Percentiles rank a stretch among this genome's conserved stretches.
phyloP scores from a whole-genome alignment of 2,797 vertebrate genomes.

The Carapus acus region DNA sequence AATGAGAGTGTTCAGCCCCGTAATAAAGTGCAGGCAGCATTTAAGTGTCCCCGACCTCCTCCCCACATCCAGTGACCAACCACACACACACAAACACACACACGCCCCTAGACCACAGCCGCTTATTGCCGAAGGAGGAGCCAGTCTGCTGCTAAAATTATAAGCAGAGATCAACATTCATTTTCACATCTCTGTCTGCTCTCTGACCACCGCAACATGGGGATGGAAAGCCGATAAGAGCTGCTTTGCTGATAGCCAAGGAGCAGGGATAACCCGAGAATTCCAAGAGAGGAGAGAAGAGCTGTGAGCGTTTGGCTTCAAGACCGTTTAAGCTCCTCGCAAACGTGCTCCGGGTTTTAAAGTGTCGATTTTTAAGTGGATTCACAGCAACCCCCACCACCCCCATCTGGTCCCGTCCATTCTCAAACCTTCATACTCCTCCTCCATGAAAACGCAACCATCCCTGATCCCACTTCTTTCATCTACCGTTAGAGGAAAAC shows the following conservation, averaged over 20 bases:
- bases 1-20: conserved; percentile 22
- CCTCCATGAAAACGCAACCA: conserved; percentile 38
- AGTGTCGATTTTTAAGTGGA: conserved; percentile 36
- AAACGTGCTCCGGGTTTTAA: conserved; percentile 66
- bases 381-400: too few relatives aligned
- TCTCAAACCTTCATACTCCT: conserved; percentile 31
- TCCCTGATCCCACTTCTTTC: conserved; percentile 28
- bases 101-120: too few relatives aligned
- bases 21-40: conserved; percentile 65
- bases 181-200: conserved; percentile 8
- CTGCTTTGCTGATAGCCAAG: conserved; percentile 27
- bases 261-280: conserved; percentile 44
- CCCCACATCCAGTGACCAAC: conserved; percentile 30
- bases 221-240: too few relatives aligned
- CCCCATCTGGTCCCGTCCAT: too few relatives aligned
- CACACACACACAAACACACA: conserved; percentile 25
- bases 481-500: conserved; percentile 49
- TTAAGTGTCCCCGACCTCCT: conserved; percentile 23
- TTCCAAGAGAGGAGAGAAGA: conserved; percentile 51
- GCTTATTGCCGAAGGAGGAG: conserved; percentile 14
- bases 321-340: conserved; percentile 53
- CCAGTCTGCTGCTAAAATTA: too few relatives aligned
- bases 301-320: conserved; percentile 52
- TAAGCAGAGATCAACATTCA: too few relatives aligned
- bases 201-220: conserved; percentile 12